Evolutionary conservation across 2,797 vertebrate species (phyloP).

Genomic region (Scolopax bukidnonensis): DNA sequence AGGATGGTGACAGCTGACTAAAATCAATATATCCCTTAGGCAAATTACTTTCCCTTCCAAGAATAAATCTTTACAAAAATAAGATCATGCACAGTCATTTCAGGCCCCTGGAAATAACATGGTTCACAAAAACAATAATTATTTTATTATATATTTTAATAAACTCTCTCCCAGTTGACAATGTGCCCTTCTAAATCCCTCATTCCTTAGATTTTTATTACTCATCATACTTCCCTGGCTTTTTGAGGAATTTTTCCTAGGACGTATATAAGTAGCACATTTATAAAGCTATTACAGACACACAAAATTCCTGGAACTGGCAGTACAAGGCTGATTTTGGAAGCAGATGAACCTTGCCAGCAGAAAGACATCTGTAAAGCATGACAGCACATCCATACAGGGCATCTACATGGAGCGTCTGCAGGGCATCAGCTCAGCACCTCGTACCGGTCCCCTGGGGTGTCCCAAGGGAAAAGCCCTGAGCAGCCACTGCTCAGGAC

Average conservation of each 20-base stretch:
- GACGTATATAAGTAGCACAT: neutral
- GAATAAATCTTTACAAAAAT: constrained; percentile 47
- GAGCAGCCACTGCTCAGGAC: neutral
- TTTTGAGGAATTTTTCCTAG: neutral
- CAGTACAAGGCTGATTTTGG: neutral
- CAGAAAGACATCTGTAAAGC: neutral
- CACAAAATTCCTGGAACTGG: neutral
- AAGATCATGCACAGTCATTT: neutral
- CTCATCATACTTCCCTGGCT: neutral
- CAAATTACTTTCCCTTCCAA: constrained; percentile 35
- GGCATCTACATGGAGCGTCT: rapidly evolving
- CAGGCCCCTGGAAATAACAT: neutral
- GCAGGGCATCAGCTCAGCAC: neutral
- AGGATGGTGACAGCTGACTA: constrained; percentile 23
- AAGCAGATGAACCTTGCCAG: neutral
- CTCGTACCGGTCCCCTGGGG: rapidly evolving
- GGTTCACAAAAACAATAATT: constrained; percentile 16
- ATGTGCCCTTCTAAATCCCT: neutral
- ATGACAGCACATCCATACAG: rapidly evolving
- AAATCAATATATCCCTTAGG: constrained; percentile 53
- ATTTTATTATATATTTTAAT: constrained; percentile 42
- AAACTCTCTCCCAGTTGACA: neutral
- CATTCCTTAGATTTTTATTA: neutral
- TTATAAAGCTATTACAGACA: neutral
- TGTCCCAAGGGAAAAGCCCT: neutral